Conservation (phyloP, 2,113 vertebrate genomes). For the Takifugu flavidus region DNA sequence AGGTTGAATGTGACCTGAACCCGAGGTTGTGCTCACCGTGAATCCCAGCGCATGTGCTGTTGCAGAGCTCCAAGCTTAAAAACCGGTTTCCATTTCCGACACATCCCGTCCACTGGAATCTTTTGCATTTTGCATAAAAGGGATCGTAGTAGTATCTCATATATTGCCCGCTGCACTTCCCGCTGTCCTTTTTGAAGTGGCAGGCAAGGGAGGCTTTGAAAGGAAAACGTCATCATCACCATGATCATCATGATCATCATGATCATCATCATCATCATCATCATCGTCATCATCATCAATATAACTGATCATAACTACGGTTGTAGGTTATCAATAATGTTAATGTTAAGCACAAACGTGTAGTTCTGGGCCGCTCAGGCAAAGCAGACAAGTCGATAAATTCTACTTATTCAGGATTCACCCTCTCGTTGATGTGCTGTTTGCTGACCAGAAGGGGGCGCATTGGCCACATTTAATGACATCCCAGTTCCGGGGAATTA, state of each 20-base stretch:
- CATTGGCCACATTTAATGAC: constrained; percentile 8
- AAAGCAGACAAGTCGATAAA: neutral
- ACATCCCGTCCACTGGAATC: constrained; percentile 59
- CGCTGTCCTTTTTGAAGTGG: constrained; percentile 25
- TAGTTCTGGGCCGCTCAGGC: neutral
- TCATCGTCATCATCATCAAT: neutral
- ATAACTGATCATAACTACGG: neutral
- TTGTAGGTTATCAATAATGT: neutral
- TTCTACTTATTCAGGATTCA: neutral
- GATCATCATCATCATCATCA: neutral
- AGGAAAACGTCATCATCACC: neutral
- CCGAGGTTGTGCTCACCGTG: constrained; percentile 41
- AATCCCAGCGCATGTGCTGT: constrained; percentile 63
- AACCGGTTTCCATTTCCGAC: constrained; percentile 74
- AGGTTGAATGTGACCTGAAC: no score
- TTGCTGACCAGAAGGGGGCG: constrained; percentile 57
- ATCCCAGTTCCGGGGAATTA: neutral
- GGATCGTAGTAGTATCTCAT: constrained; percentile 63
- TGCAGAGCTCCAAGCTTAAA: constrained; percentile 25
- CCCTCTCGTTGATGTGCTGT: neutral
- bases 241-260: neutral
- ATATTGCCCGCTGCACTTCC: constrained; percentile 21
- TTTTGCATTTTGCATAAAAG: constrained; percentile 47
- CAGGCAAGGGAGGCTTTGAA: constrained; percentile 51
- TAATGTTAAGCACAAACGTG: neutral